phyloP scores from a whole-genome alignment of 2,113 vertebrate species.

The Tachycineta bicolor region DNA sequence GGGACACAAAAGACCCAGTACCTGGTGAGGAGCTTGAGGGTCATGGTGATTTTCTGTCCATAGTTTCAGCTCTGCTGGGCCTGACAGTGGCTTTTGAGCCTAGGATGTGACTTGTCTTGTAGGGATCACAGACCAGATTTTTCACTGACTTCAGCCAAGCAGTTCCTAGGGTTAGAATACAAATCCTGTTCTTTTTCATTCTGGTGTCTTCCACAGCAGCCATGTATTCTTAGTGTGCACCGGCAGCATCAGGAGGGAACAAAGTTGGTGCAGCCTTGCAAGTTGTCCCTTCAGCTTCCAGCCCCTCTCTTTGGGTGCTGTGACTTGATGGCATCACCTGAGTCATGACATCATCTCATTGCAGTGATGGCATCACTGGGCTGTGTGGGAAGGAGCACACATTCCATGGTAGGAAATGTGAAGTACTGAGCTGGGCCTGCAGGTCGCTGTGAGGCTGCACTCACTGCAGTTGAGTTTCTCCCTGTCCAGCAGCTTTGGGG shows the following conservation, averaged over 20 bases:
- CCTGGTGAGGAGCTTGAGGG: neutral
- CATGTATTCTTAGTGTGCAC: neutral
- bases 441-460: neutral
- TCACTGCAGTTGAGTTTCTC: neutral
- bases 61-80: neutral
- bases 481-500: neutral
- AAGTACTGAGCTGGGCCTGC: neutral
- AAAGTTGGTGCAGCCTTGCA: neutral
- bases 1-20: neutral
- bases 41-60: neutral
- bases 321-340: neutral
- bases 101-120: neutral
- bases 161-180: neutral
- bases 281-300: neutral
- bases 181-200: neutral
- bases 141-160: neutral
- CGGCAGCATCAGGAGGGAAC: neutral
- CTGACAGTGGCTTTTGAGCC: neutral
- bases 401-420: neutral
- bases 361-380: rapidly evolving
- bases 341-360: neutral
- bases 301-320: neutral
- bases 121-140: neutral
- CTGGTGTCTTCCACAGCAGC: neutral
- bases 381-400: neutral